Evolutionary conservation across 2,113 vertebrate species (phyloP).

Genomic region (Caracal caracal): DNA sequence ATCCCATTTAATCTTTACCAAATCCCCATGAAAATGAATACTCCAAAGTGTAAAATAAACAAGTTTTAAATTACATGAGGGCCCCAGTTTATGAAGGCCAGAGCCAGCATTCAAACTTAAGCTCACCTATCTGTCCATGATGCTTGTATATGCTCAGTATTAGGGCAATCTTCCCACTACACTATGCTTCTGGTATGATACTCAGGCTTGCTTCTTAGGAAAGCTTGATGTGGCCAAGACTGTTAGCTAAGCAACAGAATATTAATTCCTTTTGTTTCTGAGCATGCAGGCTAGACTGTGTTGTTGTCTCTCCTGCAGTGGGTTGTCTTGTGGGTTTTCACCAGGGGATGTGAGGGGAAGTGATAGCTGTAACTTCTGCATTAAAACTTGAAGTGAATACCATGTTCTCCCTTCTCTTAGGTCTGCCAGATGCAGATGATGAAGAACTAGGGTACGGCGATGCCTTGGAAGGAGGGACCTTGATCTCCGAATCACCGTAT

Average conservation of each 20-base stretch:
- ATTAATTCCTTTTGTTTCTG: neutral
- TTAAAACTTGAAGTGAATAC: neutral
- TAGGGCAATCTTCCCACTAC: neutral
- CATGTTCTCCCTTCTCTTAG: neutral
- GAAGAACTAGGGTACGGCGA: accelerated
- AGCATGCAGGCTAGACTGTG: neutral
- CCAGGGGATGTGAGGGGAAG: neutral
- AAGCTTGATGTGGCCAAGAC: neutral
- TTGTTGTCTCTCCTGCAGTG: neutral
- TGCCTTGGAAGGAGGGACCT: neutral
- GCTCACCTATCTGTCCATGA: neutral
- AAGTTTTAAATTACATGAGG: neutral
- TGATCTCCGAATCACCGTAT: neutral
- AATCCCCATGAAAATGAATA: neutral
- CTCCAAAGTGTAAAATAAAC: neutral
- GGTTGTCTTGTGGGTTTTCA: no score
- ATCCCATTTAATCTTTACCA: neutral
- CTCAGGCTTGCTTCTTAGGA: neutral
- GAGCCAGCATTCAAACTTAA: neutral
- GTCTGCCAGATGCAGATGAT: neutral
- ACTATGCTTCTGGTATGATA: neutral
- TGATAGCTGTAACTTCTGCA: neutral
- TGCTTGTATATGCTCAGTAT: neutral
- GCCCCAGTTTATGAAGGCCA: neutral
- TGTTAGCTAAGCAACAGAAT: neutral